A percentile compares a stretch with the other conserved stretches of the same genome.
These are phyloP conservation scores for Pseudorhiza aurosa DNA, from an alignment of 30 jellyfish, hydroid and myxozoan species.

Conservation along the genomic window DNA sequence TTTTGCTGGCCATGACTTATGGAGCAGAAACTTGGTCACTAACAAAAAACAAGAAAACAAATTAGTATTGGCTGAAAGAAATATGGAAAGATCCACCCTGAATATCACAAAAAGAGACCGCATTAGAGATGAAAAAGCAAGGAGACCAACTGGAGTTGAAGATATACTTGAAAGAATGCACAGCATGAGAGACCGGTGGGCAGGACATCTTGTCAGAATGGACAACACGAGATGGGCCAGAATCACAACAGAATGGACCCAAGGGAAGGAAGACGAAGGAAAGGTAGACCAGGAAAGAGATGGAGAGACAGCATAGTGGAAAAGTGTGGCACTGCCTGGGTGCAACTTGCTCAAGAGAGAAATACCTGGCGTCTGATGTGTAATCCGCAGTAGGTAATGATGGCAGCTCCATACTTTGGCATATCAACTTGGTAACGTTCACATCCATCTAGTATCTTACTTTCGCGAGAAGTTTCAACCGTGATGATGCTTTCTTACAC, in stretches of 20 bases:
- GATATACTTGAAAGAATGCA: conserved; percentile 3
- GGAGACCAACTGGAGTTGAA: conserved; percentile 6
- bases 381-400: too few relatives aligned
- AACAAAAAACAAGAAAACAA: conserved; percentile 24
- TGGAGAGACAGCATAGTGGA: too few relatives aligned
- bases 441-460: too few relatives aligned
- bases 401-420: too few relatives aligned
- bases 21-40: conserved; percentile 63
- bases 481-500: too few relatives aligned
- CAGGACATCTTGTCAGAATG: conserved; percentile 59
- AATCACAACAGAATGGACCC: conserved; percentile 28
- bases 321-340: too few relatives aligned
- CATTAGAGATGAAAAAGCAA: conserved; percentile 20
- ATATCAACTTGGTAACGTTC: too few relatives aligned
- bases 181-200: conserved; percentile 31
- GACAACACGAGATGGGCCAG: conserved; percentile 40
- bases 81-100: conserved; percentile 45
- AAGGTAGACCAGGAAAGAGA: too few relatives aligned
- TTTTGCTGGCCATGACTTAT: conserved; percentile 39
- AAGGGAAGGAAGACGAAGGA: too few relatives aligned
- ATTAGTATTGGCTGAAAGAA: conserved; percentile 20
- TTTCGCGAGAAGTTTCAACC: too few relatives aligned
- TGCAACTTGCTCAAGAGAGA: too few relatives aligned
- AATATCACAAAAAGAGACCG: conserved; percentile 5
- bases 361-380: too few relatives aligned